phyloP scores from a whole-genome alignment of 2,888 invertebrate genomes.

The Scaptodrosophila latifasciaeformis region DNA sequence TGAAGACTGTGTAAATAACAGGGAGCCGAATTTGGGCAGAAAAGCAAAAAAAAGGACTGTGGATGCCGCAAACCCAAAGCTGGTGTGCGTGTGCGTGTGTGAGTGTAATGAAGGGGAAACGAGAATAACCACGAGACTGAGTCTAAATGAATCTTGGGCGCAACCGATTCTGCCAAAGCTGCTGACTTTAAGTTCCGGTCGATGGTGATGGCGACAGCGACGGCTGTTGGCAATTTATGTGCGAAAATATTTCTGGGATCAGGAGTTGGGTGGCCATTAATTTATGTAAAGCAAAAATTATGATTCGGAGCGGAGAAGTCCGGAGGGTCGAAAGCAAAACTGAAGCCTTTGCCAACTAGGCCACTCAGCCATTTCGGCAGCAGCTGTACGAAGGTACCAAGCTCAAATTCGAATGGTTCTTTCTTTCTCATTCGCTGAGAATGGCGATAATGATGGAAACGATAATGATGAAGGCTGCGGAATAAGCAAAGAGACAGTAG shows the following conservation, averaged over 20 bases:
- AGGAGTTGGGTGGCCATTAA: constrained; percentile 57
- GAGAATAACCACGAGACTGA: too few relatives aligned
- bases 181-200: constrained; percentile 36
- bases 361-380: constrained; percentile 40
- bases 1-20: constrained; percentile 63
- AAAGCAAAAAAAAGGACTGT: too few relatives aligned
- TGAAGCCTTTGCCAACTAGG: constrained; percentile 54
- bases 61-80: too few relatives aligned
- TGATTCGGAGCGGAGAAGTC: constrained; percentile 47
- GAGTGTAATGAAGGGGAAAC: constrained; percentile 13
- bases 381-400: constrained; percentile 9
- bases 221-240: constrained; percentile 53
- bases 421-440: constrained; percentile 18
- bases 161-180: background rate
- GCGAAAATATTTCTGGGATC: constrained; percentile 43
- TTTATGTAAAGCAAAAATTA: constrained; percentile 71
- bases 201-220: too few relatives aligned
- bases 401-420: too few relatives aligned
- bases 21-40: constrained; percentile 8
- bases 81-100: too few relatives aligned
- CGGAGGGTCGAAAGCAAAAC: constrained; percentile 10
- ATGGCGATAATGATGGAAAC: constrained; percentile 30
- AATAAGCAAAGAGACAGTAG: constrained; percentile 6
- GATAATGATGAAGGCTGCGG: constrained; percentile 27
- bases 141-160: background rate